Evolutionary conservation across 1,140 invertebrate genomes (phyloP).

Genomic region (Drosophila mauritiana): DNA sequence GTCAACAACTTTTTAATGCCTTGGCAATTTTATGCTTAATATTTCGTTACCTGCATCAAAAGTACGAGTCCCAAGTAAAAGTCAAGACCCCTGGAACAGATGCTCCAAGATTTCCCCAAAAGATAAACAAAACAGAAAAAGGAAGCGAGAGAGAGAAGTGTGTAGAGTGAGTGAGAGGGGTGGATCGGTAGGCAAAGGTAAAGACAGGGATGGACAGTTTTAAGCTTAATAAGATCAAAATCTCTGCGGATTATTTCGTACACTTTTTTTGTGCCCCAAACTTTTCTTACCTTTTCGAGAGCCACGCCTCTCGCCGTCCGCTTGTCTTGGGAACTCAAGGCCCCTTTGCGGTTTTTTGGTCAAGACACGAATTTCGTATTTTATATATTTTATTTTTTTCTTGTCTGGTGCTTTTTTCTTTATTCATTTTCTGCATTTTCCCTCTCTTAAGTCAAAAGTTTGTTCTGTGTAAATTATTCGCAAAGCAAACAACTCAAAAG

Average conservation of each 20-base stretch:
- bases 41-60: conserved; percentile 62
- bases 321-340: conserved; percentile 53
- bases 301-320: conserved; percentile 1
- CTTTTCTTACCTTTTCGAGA: conserved; percentile 70
- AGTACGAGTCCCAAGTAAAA: conserved; percentile 27
- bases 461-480: conserved; percentile 79
- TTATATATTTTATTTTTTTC: conserved; percentile 7
- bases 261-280: conserved; percentile 57
- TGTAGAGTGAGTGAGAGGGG: conserved; percentile 9
- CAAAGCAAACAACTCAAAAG: conserved; percentile 77
- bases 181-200: conserved; percentile 22
- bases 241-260: conserved; percentile 77
- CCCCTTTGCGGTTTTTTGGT: conserved; percentile 73
- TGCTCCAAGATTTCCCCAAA: conserved; percentile 69
- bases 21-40: conserved; percentile 67
- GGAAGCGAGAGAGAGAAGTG: conserved; percentile 25
- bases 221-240: conserved; percentile 81
- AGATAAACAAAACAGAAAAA: conserved; percentile 55
- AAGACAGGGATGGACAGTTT: conserved; percentile 65
- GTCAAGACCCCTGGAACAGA: conserved; percentile 58
- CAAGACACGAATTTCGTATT: conserved; percentile 50
- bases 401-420: conserved; percentile 13
- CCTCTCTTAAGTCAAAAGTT: conserved; percentile 70
- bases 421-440: conserved; percentile 39
- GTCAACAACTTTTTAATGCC: conserved; percentile 65